These are phyloP conservation scores for Drosophila ficusphila DNA, from an alignment of 1,140 invertebrate species.

Conservation along the genomic window DNA sequence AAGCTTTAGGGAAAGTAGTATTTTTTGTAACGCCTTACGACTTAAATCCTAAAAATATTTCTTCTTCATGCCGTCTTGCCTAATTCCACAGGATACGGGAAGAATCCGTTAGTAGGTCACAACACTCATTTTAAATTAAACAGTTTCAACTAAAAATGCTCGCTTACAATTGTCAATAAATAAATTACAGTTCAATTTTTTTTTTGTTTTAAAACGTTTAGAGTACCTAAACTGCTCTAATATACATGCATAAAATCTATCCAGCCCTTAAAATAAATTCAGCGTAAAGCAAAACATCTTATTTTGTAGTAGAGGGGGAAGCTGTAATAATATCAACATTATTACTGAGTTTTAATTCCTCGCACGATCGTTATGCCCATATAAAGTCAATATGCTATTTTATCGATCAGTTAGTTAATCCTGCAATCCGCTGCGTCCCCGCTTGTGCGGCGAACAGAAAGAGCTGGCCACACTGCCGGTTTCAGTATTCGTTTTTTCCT, in stretches of 20 bases:
- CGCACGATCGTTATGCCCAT: not conserved
- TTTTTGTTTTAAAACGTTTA: not conserved
- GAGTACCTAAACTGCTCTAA: not conserved
- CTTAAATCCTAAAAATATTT: too few relatives aligned
- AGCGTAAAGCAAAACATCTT: not conserved
- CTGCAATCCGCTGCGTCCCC: slow-evolving; percentile 49
- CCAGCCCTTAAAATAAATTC: not conserved
- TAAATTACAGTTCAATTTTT: not conserved
- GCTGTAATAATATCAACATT: not conserved
- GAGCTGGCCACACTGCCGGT: slow-evolving; percentile 16
- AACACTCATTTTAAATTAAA: too few relatives aligned
- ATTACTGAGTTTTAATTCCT: not conserved
- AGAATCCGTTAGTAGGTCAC: too few relatives aligned
- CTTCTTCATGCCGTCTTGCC: too few relatives aligned
- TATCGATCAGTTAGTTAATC: slow-evolving; percentile 41
- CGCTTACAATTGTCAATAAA: not conserved
- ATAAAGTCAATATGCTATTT: slow-evolving; percentile 2
- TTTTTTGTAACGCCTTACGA: too few relatives aligned
- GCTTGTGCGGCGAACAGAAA: slow-evolving; percentile 57
- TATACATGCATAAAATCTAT: not conserved
- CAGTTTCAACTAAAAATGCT: not conserved
- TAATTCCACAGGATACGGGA: too few relatives aligned
- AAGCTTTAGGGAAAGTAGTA: too few relatives aligned
- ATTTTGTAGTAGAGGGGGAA: not conserved
- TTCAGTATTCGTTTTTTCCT: slow-evolving; percentile 44